Percentiles rank a stretch among this genome's conserved stretches.
phyloP scores from a whole-genome alignment of 2,797 vertebrate species.

The Rhinogobio ventralis region DNA sequence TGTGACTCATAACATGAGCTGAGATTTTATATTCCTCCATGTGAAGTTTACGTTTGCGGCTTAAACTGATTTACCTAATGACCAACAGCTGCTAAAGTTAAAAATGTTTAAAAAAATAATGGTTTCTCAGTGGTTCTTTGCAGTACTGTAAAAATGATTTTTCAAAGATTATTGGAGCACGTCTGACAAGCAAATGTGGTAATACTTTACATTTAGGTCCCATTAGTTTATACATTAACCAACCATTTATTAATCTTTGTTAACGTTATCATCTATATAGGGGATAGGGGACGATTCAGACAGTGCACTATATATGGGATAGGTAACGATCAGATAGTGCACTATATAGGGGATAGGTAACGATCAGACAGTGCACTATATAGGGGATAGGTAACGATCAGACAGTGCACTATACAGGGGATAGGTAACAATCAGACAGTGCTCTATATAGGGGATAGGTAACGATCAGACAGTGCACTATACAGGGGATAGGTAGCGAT shows the following conservation, averaged over 20 bases:
- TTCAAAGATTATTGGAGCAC: background rate
- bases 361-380: no score
- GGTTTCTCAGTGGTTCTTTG: background rate
- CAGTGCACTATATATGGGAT: no score
- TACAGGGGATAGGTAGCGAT: no score
- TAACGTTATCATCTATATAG: background rate
- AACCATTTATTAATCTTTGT: background rate
- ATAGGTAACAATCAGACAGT: no score
- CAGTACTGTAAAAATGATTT: no score
- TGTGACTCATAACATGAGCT: slow-evolving; percentile 39
- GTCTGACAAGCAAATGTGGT: slow-evolving; percentile 34
- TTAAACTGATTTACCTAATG: slow-evolving; percentile 30
- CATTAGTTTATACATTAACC: background rate
- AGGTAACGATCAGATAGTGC: no score
- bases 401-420: no score
- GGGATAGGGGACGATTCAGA: no score
- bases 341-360: no score
- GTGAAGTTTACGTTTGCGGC: background rate
- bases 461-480: no score
- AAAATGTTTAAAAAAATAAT: background rate
- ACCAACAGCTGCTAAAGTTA: slow-evolving; percentile 27
- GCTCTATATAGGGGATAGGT: no score
- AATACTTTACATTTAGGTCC: background rate
- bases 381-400: no score
- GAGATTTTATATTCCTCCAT: slow-evolving; percentile 26